Evolutionary conservation across 2,797 vertebrate species (phyloP).

Genomic region (Sebastes vulpes): DNA sequence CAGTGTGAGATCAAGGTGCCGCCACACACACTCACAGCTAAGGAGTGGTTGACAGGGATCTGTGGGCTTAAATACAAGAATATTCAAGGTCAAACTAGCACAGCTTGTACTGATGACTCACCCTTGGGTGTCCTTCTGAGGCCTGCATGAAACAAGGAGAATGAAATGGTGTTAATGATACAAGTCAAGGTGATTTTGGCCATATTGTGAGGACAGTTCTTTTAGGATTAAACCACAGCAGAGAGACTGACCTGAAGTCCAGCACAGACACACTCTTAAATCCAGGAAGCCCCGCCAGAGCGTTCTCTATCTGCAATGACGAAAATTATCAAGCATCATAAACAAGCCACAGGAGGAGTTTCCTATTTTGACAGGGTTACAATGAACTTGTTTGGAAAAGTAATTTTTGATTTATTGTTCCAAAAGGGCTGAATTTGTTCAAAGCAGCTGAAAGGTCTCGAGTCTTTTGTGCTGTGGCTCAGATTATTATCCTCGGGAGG

Average conservation of each 20-base stretch:
- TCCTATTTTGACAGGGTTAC: background rate
- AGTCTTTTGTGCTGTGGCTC: background rate
- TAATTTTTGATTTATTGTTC: background rate
- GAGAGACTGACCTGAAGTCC: constrained; percentile 89
- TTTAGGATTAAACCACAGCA: background rate
- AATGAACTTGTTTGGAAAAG: constrained; percentile 11
- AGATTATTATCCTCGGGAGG: constrained; percentile 6
- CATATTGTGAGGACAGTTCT: background rate
- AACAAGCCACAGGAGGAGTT: background rate
- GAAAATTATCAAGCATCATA: constrained; percentile 8
- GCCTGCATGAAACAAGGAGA: constrained; percentile 77
- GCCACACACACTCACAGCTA: constrained; percentile 2
- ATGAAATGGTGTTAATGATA: background rate
- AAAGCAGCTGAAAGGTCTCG: background rate
- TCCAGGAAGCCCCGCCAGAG: constrained; percentile 90
- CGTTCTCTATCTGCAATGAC: constrained; percentile 87
- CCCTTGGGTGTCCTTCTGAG: constrained; percentile 86
- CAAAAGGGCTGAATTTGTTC: background rate
- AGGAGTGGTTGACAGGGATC: constrained; percentile 38
- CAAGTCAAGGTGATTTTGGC: background rate
- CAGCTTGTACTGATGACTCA: constrained; percentile 64
- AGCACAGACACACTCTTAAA: constrained; percentile 89
- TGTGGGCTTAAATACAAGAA: constrained; percentile 36
- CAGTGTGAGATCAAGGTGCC: constrained; percentile 22
- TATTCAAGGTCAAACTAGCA: constrained; percentile 12